Conservation (phyloP, 2,888 invertebrate species). For the Lasiommata megera region DNA sequence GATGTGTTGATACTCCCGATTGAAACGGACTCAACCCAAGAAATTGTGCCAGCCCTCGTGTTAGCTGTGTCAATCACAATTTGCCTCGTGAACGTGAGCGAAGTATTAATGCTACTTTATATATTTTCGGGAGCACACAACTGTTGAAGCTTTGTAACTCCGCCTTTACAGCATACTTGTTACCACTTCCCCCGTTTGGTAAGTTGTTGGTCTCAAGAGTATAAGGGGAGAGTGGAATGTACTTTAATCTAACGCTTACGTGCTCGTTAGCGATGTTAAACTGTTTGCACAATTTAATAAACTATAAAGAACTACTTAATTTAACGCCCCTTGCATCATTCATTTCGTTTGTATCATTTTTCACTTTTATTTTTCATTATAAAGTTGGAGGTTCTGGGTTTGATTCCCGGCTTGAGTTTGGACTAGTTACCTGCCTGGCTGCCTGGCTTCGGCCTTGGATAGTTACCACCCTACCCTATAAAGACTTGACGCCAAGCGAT, state of each 20-base stretch:
- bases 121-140: slow-evolving; percentile 8
- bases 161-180: slow-evolving; percentile 10
- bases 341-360: too few relatives aligned
- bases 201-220: slow-evolving; percentile 9
- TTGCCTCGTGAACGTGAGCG: slow-evolving; percentile 33
- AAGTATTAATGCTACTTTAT: slow-evolving; percentile 16
- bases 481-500: too few relatives aligned
- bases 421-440: too few relatives aligned
- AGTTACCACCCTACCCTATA: too few relatives aligned
- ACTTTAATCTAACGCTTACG: not conserved
- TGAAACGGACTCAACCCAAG: too few relatives aligned
- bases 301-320: not conserved
- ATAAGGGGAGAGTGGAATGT: not conserved
- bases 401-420: too few relatives aligned
- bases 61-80: slow-evolving; percentile 51
- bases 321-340: too few relatives aligned
- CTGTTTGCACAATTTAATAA: not conserved
- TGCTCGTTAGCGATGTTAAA: not conserved
- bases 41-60: not conserved
- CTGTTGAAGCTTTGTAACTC: slow-evolving; percentile 7
- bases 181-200: not conserved
- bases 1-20: too few relatives aligned
- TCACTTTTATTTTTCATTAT: too few relatives aligned
- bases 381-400: too few relatives aligned
- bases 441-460: too few relatives aligned